Base-by-base conservation (phyloP, 1,140 invertebrate genomes). In the Trichonephila clavipes region DNA sequence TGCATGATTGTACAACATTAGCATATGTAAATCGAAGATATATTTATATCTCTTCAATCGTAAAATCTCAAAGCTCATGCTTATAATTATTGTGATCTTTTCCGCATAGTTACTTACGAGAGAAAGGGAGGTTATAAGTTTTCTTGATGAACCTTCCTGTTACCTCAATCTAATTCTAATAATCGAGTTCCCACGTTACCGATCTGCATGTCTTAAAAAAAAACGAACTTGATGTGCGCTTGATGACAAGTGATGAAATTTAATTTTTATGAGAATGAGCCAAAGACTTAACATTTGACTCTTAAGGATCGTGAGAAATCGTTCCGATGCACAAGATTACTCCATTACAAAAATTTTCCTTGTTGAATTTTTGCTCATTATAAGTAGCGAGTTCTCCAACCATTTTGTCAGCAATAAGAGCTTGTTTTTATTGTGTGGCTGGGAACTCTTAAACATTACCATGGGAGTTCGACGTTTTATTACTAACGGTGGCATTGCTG, bases 101-200 rank as follows among this genome's bases (percentile, higher is more conserved):
- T 34, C 14, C 28, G 28, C 28, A 18, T 77, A 40, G 28, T 0
- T 40, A 34, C 24, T 77, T 34, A 18, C 14, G 28, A 77, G 14
- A 77, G 16, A 77, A 34, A 40, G 18, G 34, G 28, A 77, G 72
- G 4, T 77, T 77, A 34, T n/a, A 72, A 14, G 6, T 34, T 18
- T 28, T 14, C 24, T 77, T 40, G 34, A 85, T 61, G 14, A 85
- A 85, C 83, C 58, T 85, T 58, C 83, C 83, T 85, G 4, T 85
- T 61, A 24, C 83, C 83, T 40, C 24, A 77, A 77, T 77, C 28
- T 77, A 28, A 77, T 77, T 18, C 28, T 28, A 28, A 34, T 58
- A 24, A 59, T 85, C 82, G 28, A 66, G 12, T 88, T 88, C 86
- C 86, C 86, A 88, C 86, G 86, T 88, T 88, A 88, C 86, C 61